phyloP scores from a whole-genome alignment of 2,113 vertebrate genomes.

The Lophotis ruficrista region DNA sequence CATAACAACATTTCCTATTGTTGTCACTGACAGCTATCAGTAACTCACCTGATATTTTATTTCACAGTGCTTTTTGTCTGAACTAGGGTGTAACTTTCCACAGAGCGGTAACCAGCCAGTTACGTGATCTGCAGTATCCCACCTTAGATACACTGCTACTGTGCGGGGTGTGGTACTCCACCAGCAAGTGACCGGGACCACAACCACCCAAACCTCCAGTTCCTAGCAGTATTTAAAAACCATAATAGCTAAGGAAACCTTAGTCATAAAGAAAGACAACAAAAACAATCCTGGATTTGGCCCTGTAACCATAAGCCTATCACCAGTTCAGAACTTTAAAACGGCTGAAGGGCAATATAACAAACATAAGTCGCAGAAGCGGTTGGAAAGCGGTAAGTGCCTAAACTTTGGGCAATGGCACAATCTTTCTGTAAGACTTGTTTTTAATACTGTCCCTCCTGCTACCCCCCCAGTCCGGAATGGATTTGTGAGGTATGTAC shows the following conservation, averaged over 20 bases:
- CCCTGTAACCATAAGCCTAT: neutral
- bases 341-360: rapidly evolving
- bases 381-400: neutral
- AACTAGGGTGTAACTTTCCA: neutral
- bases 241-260: neutral
- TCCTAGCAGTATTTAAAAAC: too few species aligned
- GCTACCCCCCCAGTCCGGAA: rapidly evolving
- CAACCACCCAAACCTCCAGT: neutral
- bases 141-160: neutral
- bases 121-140: rapidly evolving
- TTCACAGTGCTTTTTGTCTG: neutral
- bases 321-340: neutral
- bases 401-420: rapidly evolving
- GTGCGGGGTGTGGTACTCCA: too few species aligned
- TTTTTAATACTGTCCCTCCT: neutral
- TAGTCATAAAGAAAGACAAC: neutral
- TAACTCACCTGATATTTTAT: too few species aligned
- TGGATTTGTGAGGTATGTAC: rapidly evolving
- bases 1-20: too few species aligned
- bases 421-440: rapidly evolving
- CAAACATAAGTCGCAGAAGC: rapidly evolving
- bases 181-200: neutral
- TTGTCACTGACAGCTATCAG: rapidly evolving
- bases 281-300: neutral
- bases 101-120: too few species aligned